Evolutionary conservation across 2,888 invertebrate species (phyloP).

Genomic region (Stegana nigrithorax): DNA sequence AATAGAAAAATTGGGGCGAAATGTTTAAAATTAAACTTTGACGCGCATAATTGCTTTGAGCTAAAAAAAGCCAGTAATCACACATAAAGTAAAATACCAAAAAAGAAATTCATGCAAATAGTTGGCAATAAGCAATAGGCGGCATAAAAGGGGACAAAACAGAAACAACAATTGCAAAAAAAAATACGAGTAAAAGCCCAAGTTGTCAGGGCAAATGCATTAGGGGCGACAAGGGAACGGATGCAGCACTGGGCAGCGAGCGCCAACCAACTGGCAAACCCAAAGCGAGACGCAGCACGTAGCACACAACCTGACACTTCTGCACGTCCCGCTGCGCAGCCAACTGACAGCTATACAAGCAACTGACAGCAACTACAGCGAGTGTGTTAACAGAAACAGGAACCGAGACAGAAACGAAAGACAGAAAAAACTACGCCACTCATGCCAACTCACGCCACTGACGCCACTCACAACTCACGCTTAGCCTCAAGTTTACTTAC

Average conservation of each 20-base stretch:
- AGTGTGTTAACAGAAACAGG: too few species aligned
- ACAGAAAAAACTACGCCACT: too few species aligned
- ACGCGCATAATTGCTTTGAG: constrained; percentile 15
- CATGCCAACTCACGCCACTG: too few species aligned
- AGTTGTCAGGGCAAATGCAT: constrained; percentile 14
- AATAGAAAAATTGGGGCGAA: not conserved
- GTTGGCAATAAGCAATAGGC: constrained; percentile 35
- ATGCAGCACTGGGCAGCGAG: too few species aligned
- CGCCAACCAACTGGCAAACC: not conserved
- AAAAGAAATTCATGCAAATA: constrained; percentile 30
- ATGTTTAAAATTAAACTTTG: constrained; percentile 3
- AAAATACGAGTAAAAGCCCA: not conserved
- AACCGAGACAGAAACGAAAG: not conserved
- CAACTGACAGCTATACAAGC: not conserved
- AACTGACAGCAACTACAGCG: too few species aligned
- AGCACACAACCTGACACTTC: not conserved
- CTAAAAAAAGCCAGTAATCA: constrained; percentile 24
- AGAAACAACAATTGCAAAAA: constrained; percentile 5
- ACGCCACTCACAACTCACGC: too few species aligned
- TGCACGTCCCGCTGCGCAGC: not conserved
- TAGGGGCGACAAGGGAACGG: too few species aligned
- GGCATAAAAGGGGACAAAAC: not conserved
- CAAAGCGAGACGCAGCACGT: not conserved
- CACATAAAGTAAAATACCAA: constrained; percentile 37
- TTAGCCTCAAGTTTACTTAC: too few species aligned